Evolutionary conservation across 2,888 invertebrate species (phyloP).

Genomic region (Plemyria rubiginata): DNA sequence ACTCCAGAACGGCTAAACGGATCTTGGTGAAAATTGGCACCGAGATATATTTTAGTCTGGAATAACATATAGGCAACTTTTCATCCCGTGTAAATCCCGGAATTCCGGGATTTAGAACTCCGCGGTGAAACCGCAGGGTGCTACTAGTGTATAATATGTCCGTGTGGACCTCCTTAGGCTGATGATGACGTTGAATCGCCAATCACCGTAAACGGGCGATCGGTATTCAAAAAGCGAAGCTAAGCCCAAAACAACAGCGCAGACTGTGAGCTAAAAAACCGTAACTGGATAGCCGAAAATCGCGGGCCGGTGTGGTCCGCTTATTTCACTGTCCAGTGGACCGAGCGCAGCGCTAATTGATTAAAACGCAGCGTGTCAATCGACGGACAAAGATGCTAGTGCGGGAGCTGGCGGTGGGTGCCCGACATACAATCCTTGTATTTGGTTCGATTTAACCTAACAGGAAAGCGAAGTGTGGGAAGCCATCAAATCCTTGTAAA

Average conservation of each 20-base stretch:
- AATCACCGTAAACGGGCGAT: not conserved
- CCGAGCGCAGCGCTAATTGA: slow-evolving; percentile 80
- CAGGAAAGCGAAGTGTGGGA: too few relatives aligned
- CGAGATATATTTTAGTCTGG: too few relatives aligned
- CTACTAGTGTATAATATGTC: too few relatives aligned
- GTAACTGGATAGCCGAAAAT: slow-evolving; percentile 76
- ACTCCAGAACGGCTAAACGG: too few relatives aligned
- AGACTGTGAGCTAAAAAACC: slow-evolving; percentile 47
- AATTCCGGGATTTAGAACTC: too few relatives aligned
- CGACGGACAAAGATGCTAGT: slow-evolving; percentile 57
- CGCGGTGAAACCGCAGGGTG: too few relatives aligned
- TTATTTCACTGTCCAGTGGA: slow-evolving; percentile 80
- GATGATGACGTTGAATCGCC: too few relatives aligned
- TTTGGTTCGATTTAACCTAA: not conserved
- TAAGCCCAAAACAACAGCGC: slow-evolving; percentile 22
- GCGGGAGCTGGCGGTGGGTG: slow-evolving; percentile 5
- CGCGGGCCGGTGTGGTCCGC: slow-evolving; percentile 69
- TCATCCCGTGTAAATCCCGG: too few relatives aligned
- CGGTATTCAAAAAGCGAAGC: not conserved
- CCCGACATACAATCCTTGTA: not conserved
- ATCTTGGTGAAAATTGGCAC: too few relatives aligned
- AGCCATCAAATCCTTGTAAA: too few relatives aligned
- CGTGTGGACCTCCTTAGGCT: too few relatives aligned
- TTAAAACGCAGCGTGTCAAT: slow-evolving; percentile 83
- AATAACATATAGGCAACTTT: too few relatives aligned